Evolutionary conservation across 2,797 vertebrate genomes (phyloP).

Genomic region (Echeneis naucrates): DNA sequence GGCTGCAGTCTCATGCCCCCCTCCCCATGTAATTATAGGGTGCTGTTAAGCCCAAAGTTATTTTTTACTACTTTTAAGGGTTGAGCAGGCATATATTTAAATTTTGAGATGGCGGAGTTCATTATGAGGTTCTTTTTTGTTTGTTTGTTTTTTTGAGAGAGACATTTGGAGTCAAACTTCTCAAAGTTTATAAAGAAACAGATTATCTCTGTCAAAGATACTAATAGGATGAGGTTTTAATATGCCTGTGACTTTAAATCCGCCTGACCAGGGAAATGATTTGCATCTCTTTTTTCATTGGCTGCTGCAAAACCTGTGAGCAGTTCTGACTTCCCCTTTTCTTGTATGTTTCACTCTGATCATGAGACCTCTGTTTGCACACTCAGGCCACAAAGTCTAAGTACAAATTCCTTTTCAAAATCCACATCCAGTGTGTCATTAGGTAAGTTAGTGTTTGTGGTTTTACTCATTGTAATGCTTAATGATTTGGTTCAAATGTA

Average conservation of each 20-base stretch:
- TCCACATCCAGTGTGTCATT: neutral
- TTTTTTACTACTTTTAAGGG: slow-evolving; percentile 76
- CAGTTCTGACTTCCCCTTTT: slow-evolving; percentile 17
- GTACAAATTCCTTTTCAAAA: slow-evolving; percentile 2
- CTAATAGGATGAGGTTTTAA: neutral
- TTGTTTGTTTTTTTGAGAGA: too few species aligned
- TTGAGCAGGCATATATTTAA: slow-evolving; percentile 55
- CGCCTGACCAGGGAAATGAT: neutral
- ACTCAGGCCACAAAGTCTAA: slow-evolving; percentile 19
- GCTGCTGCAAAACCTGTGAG: slow-evolving; percentile 3
- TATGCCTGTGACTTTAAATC: slow-evolving; percentile 71
- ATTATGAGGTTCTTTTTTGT: slow-evolving; percentile 61
- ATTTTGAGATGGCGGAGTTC: slow-evolving; percentile 57
- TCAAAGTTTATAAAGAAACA: too few species aligned
- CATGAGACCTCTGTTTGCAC: slow-evolving; percentile 46
- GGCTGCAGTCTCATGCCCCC: slow-evolving; percentile 61
- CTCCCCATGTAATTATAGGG: slow-evolving; percentile 76
- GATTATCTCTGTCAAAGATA: neutral
- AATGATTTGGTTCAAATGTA: neutral
- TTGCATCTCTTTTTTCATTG: slow-evolving; percentile 43
- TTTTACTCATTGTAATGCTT: neutral
- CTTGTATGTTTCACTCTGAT: slow-evolving; percentile 34
- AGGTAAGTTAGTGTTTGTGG: slow-evolving; percentile 53
- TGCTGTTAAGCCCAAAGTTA: slow-evolving; percentile 73
- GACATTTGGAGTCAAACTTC: slow-evolving; percentile 27